Base-by-base conservation (phyloP, 2,888 invertebrate species). In the Ferdinandea cuprea region DNA sequence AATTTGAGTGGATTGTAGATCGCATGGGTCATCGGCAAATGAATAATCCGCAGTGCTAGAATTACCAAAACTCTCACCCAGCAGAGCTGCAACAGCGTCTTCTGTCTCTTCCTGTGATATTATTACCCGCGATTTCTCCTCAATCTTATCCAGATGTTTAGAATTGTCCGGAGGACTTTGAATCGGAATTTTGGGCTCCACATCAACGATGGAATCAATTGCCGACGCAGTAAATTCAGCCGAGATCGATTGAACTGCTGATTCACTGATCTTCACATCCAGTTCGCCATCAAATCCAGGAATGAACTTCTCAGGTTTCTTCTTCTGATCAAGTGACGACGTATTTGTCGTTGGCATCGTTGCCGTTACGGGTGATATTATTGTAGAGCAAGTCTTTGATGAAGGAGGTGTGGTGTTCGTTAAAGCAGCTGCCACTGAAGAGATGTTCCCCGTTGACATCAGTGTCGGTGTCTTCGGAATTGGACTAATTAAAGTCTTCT, bases 61-160 rank as follows among this genome's bases (percentile, higher is more conserved):
- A 7, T 93, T 94, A 1, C 96, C 95, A 88, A 97, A 96, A 86
- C 96, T 96, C 90, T 97, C 97, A 25, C 96, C 96, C 66, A 97
- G 91, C 28, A 97, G 91, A 0, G 97, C 97, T 7, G 97, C 97
- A 0, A 97, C 97, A 0, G 97, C 97, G 89, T 97, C 97, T 90
- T 96, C 97, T 0, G 97, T 97, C 91, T 97, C 97, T 91, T 97
- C 97, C 90, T 97, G 97, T 0, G 97, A 97, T 87, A 97, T 97
- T 0, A 95, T 92, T 8, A 95, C 95, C 54, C 96, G 93, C 0
- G 95, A 95, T 88, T 96, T 96, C 87, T 96, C 96, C 81, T 95
- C 95, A 0, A 90, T 85, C 87, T 94, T 94, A 59, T 93, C 93
- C 52, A 87, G 19, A 0, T 86, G 72, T 2, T 91, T 86, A 9